Conservation (phyloP, 2,888 invertebrate genomes). For the Eilema caniola region DNA sequence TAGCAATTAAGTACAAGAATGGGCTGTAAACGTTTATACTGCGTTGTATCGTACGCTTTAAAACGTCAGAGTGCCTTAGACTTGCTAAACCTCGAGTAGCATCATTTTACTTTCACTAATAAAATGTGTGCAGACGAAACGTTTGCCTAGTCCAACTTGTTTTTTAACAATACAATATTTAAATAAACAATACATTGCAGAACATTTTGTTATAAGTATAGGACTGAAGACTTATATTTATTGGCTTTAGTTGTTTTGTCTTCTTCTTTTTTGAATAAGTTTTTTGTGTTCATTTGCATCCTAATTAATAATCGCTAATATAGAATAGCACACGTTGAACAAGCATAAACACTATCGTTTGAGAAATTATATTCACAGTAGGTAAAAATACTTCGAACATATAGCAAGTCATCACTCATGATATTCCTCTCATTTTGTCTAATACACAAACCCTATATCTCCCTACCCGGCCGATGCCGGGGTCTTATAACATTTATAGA, state of each 20-base stretch:
- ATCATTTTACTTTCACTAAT: conserved; percentile 71
- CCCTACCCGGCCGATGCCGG: conserved; percentile 13
- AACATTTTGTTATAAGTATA: conserved; percentile 23
- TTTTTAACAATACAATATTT: conserved; percentile 29
- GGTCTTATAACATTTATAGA: conserved; percentile 50
- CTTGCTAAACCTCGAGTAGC: conserved; percentile 67
- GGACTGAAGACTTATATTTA: neutral
- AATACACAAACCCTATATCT: neutral
- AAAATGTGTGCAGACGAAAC: conserved; percentile 51
- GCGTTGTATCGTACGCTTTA: conserved; percentile 75
- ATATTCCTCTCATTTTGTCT: conserved; percentile 25
- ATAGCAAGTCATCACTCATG: conserved; percentile 21
- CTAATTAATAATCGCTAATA: neutral
- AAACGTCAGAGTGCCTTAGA: conserved; percentile 62
- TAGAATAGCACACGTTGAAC: conserved; percentile 14
- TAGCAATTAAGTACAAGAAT: conserved; percentile 85
- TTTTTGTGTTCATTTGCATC: conserved; percentile 1
- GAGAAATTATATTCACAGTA: too few relatives aligned
- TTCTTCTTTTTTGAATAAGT: too few relatives aligned
- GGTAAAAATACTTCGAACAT: conserved; percentile 12
- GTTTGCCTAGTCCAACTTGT: conserved; percentile 33
- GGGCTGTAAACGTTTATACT: conserved; percentile 82
- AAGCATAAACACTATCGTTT: conserved; percentile 5
- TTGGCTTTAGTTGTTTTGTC: conserved; percentile 8
- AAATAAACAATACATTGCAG: conserved; percentile 25